Conservation (phyloP, 2,797 vertebrate genomes). For the Rhodeus uyekii region DNA sequence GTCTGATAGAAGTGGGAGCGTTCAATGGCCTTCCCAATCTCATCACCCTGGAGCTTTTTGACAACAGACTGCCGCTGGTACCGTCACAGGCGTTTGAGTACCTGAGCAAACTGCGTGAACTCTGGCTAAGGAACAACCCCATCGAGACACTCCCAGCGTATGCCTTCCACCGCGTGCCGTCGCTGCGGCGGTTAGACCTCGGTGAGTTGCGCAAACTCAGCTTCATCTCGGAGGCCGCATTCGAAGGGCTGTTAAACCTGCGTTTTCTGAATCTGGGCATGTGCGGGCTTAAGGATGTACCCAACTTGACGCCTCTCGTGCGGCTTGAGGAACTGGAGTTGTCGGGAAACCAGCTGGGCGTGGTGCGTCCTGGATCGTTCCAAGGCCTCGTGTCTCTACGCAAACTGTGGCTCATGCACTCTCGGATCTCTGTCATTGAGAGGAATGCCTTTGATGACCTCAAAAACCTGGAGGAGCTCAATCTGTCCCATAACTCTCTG, state of each 20-base stretch:
- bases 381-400: slow-evolving; percentile 88
- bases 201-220: slow-evolving; percentile 92
- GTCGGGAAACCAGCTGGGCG: slow-evolving; percentile 90
- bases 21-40: slow-evolving; percentile 97
- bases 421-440: slow-evolving; percentile 90
- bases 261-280: slow-evolving; percentile 96
- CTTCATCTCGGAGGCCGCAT: slow-evolving; percentile 96
- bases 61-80: slow-evolving; percentile 93
- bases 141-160: slow-evolving; percentile 95
- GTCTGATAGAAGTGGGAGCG: slow-evolving; percentile 94
- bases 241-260: slow-evolving; percentile 92
- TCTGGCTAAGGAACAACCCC: slow-evolving; percentile 96
- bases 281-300: slow-evolving; percentile 96
- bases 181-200: slow-evolving; percentile 88
- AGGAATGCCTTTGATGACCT: slow-evolving; percentile 97
- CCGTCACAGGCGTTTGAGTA: slow-evolving; percentile 97
- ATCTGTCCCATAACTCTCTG: slow-evolving; percentile 94
- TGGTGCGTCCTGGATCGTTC: slow-evolving; percentile 91
- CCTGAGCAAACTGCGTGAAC: slow-evolving; percentile 93
- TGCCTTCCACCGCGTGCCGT: slow-evolving; percentile 95
- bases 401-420: slow-evolving; percentile 97
- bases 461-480: slow-evolving; percentile 93
- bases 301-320: slow-evolving; percentile 90
- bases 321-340: slow-evolving; percentile 92
- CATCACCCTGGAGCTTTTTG: slow-evolving; percentile 96